A percentile compares a stretch with the other conserved stretches of the same genome.
Conservation (phyloP, 2,797 vertebrate genomes). For the Morelia viridis region DNA sequence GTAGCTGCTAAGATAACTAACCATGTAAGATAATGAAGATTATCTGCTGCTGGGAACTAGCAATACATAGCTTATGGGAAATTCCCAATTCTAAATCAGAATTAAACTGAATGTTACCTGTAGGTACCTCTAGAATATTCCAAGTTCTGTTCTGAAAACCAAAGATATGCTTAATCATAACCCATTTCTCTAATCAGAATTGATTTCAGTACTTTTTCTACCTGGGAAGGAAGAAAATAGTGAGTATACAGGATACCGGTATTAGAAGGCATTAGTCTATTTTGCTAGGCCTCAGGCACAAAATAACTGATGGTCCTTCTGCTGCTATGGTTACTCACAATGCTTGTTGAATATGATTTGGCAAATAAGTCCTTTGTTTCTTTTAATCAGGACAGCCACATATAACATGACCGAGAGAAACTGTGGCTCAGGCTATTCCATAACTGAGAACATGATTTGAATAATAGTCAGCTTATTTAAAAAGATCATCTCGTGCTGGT, state of each 20-base stretch:
- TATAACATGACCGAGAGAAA: conserved; percentile 14
- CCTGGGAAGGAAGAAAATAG: no score
- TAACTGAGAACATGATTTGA: neutral
- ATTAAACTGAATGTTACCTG: no score
- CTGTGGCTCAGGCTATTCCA: neutral
- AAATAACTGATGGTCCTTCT: neutral
- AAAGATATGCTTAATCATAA: no score
- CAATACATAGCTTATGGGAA: no score
- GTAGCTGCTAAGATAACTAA: no score
- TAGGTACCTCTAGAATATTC: no score
- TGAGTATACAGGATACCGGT: neutral
- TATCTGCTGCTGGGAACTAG: no score
- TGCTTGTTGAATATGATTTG: conserved; percentile 24
- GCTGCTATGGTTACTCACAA: neutral
- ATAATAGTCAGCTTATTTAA: conserved; percentile 45
- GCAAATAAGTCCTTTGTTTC: conserved; percentile 35
- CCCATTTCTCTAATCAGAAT: no score
- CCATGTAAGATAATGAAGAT: no score
- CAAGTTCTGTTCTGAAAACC: no score
- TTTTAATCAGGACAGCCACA: conserved; percentile 11
- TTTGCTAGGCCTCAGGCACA: conserved; percentile 44
- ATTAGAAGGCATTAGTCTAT: neutral
- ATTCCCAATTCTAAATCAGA: no score
- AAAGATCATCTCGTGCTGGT: conserved; percentile 50
- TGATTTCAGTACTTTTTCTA: no score